phyloP scores from a whole-genome alignment of 1,140 invertebrate genomes.

The Aphaenogaster rudis region DNA sequence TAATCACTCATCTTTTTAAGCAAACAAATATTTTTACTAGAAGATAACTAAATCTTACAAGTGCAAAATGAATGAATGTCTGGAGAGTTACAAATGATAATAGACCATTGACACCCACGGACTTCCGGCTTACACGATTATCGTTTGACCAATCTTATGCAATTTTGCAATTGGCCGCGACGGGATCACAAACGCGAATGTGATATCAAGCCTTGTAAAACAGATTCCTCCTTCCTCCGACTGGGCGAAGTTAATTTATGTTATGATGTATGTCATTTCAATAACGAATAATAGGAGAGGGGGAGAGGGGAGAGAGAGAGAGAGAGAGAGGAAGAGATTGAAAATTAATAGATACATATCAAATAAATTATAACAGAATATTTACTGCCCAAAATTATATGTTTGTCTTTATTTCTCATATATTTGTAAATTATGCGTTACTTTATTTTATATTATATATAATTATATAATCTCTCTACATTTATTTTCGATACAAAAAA shows the following conservation, averaged over 20 bases:
- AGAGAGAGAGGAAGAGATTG: not conserved
- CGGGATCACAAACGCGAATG: constrained; percentile 33
- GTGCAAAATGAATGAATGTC: constrained; percentile 15
- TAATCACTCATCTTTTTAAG: not conserved
- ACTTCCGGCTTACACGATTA: constrained; percentile 65
- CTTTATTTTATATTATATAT: not conserved
- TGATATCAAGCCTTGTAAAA: constrained; percentile 47
- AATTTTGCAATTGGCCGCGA: constrained; percentile 72
- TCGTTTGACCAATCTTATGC: constrained; percentile 59
- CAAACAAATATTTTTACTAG: not conserved
- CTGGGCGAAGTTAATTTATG: not conserved
- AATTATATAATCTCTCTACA: not conserved
- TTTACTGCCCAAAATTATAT: not conserved
- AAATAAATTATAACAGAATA: not conserved
- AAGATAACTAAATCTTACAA: not conserved
- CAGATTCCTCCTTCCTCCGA: constrained; percentile 20
- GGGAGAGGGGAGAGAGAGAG: not conserved
- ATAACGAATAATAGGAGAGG: not conserved
- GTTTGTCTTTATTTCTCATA: not conserved
- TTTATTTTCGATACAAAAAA: not conserved
- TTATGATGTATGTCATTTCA: not conserved
- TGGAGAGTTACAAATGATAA: constrained; percentile 29
- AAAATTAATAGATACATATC: constrained; percentile 4
- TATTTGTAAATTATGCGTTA: not conserved
- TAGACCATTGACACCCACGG: constrained; percentile 65